Evolutionary conservation across 2,797 vertebrate genomes (phyloP).

Genomic region (Gephyroberyx darwinii): DNA sequence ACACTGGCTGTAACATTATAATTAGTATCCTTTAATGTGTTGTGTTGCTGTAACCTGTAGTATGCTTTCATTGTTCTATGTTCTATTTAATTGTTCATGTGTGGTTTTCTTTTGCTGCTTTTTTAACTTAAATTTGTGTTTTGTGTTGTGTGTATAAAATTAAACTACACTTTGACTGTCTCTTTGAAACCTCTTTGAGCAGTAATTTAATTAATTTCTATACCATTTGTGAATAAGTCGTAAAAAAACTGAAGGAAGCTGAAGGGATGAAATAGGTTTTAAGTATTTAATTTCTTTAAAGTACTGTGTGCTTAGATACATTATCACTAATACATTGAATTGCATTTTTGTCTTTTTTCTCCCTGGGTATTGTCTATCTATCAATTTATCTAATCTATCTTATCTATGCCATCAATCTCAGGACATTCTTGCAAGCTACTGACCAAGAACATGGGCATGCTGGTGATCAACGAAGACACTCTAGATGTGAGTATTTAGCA

Average conservation of each 20-base stretch:
- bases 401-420: constrained; percentile 47
- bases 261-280: neutral
- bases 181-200: no score
- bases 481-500: constrained; percentile 90
- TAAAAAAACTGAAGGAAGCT: neutral
- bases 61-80: constrained; percentile 27
- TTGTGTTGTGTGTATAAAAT: neutral
- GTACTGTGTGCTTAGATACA: neutral
- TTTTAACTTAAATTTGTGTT: neutral
- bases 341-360: neutral
- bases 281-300: no score
- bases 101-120: neutral
- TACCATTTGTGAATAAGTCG: neutral
- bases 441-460: constrained; percentile 97
- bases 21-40: constrained; percentile 45
- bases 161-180: neutral
- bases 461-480: constrained; percentile 97
- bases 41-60: constrained; percentile 3
- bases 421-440: constrained; percentile 97
- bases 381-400: constrained; percentile 5
- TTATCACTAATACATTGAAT: neutral
- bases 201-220: no score
- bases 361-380: no score
- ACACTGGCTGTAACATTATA: constrained; percentile 66
- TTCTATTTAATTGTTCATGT: constrained; percentile 9